Evolutionary conservation across 1,140 invertebrate genomes (phyloP).

Genomic region (Dryas iulia): DNA sequence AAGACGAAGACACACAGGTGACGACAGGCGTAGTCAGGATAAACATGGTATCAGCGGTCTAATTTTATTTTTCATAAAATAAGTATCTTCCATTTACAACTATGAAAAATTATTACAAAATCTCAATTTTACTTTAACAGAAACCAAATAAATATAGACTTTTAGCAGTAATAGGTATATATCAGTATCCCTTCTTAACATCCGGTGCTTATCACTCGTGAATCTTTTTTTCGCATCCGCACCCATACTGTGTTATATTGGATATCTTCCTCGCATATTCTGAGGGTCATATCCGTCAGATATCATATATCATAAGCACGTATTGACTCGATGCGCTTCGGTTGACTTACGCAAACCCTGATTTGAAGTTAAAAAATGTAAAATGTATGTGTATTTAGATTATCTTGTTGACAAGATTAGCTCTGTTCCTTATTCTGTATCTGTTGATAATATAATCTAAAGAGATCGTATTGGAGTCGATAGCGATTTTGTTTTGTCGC

Average conservation of each 20-base stretch:
- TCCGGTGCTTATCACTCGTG: slow-evolving; percentile 36
- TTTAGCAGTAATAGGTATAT: background rate
- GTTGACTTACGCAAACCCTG: background rate
- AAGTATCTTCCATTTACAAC: no score
- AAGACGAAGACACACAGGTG: no score
- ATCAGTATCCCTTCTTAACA: slow-evolving; percentile 24
- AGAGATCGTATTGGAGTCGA: background rate
- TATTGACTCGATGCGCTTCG: background rate
- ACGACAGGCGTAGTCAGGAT: no score
- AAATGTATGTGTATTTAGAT: no score
- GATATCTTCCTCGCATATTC: slow-evolving; percentile 14
- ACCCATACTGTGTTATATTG: slow-evolving; percentile 22
- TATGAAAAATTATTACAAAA: no score
- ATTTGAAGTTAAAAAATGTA: background rate
- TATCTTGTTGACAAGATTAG: slow-evolving; percentile 2
- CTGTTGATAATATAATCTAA: background rate
- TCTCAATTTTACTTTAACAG: background rate
- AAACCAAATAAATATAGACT: background rate
- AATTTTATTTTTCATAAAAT: no score
- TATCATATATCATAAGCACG: slow-evolving; percentile 33
- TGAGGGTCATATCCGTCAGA: slow-evolving; percentile 22
- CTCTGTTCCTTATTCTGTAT: background rate
- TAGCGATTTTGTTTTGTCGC: background rate
- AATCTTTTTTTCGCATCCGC: slow-evolving; percentile 46
- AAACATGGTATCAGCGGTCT: no score